Percentiles rank a stretch among this genome's conserved stretches.
These are phyloP conservation scores for Zygogramma bicolorata DNA, from an alignment of 2,888 invertebrate species.

Conservation along the genomic window DNA sequence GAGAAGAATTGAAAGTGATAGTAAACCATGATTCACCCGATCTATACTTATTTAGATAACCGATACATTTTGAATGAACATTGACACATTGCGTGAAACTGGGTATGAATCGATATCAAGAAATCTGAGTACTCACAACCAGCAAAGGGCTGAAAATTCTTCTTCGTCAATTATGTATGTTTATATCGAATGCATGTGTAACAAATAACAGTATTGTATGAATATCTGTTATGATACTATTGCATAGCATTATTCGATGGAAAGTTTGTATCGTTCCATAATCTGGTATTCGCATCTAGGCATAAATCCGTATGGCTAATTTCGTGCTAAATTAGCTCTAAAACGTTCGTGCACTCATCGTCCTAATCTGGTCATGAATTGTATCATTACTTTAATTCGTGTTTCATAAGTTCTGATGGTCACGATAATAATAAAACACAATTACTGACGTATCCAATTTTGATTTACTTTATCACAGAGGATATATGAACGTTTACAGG, in stretches of 20 bases:
- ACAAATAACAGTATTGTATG: too few species aligned
- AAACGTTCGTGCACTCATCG: constrained; percentile 7
- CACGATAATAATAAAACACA: constrained; percentile 36
- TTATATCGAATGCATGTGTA: too few species aligned
- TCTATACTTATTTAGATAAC: too few species aligned
- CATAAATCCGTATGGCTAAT: background rate
- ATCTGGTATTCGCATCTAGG: background rate
- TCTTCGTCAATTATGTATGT: too few species aligned
- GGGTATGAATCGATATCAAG: too few species aligned
- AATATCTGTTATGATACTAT: background rate
- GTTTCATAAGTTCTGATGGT: constrained; percentile 34
- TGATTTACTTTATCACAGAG: background rate
- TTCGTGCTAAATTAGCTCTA: background rate
- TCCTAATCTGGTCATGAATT: constrained; percentile 20
- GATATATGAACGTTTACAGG: background rate
- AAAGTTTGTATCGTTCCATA: background rate
- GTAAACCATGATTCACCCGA: too few species aligned
- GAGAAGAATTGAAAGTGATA: too few species aligned
- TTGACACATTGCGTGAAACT: too few species aligned
- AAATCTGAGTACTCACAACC: too few species aligned
- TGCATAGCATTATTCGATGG: background rate
- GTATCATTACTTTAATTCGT: constrained; percentile 26
- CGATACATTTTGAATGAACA: too few species aligned
- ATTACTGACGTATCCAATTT: constrained; percentile 30
- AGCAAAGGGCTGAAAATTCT: too few species aligned